These are phyloP conservation scores for Hypanus sabinus DNA, from an alignment of 2,113 vertebrate genomes.

Conservation along the genomic window DNA sequence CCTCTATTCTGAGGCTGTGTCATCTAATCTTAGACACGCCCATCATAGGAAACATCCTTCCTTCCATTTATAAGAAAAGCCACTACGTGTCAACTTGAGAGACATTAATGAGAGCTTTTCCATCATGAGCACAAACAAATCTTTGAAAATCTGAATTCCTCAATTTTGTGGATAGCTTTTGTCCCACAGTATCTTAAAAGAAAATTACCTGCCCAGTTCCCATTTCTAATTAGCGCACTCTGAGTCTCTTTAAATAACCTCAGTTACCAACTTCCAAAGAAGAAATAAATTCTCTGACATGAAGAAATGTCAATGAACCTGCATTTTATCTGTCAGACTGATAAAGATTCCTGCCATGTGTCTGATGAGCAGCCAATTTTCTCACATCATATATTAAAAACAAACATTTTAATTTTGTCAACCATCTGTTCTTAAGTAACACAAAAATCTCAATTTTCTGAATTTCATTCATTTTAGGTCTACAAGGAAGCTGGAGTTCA, in stretches of 20 bases:
- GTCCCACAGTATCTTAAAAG: neutral
- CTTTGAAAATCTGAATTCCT: too few species aligned
- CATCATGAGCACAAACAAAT: too few species aligned
- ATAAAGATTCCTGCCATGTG: neutral
- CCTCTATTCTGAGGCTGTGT: too few species aligned
- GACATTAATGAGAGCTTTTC: too few species aligned
- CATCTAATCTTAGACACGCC: too few species aligned
- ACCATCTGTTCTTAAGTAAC: neutral
- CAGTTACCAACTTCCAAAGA: conserved; percentile 6
- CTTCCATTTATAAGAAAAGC: too few species aligned
- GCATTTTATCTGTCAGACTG: neutral
- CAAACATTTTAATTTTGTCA: conserved; percentile 4
- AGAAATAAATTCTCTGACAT: neutral
- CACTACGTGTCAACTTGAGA: too few species aligned
- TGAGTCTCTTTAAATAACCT: neutral
- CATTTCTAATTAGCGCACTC: neutral
- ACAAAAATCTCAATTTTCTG: neutral
- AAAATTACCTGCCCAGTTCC: conserved; percentile 16
- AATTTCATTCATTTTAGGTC: neutral
- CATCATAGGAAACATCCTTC: too few species aligned
- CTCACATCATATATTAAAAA: conserved; percentile 4
- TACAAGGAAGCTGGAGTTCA: neutral
- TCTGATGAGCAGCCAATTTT: neutral
- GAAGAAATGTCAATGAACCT: neutral
- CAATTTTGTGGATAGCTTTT: too few species aligned